Base-by-base conservation (phyloP, 2,113 vertebrate genomes). In the Cebus imitator region DNA sequence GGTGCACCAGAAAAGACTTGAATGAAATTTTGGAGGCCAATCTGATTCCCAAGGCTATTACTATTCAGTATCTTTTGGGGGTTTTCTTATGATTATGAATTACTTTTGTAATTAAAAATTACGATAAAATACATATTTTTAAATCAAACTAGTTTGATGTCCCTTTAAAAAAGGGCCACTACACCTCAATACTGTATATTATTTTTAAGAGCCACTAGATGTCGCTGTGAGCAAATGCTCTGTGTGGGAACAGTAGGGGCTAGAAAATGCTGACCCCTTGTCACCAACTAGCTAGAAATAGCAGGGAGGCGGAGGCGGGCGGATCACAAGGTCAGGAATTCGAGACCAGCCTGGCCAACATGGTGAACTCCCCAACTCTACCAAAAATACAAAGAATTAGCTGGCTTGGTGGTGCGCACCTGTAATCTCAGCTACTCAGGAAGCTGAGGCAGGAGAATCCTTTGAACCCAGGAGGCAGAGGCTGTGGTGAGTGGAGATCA, bases 171-270 rank as follows among this genome's bases (percentile, higher is more conserved):
- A 95, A 80, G 20, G 58, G 70, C 57, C 23, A 17, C 32, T 20
- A 45, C 0, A 17, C 10, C 16, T 18, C 90, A 78, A 18, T 57
- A 43, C 43, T 6, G 43, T 43, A 79, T 55, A 82, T 55, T 76
- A 58, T 48, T 50, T 79, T 66, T 20, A 52, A 52, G 14, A 8
- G 30, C 84, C 93, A 96, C 93, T 91, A 89, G 93, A 37, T 91
- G 95, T 93, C 87, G 21, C 95, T 89, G 81, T 94, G 45, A 93
- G 76, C 89, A 68, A 66, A 87, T 6, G 35, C 6, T 76, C 37
- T 48, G 25, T 43, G 48, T 64, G 14, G 17, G 43, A 75, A 45
- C 66, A 32, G 55, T 1, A 11, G 3, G 21, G 20, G 30, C 61
- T 55, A 16, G 81, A 45, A 83, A 88, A 32, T 37, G 11, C 66